phyloP scores from a whole-genome alignment of 2,113 vertebrate species.

The Taurulus bubalis region DNA sequence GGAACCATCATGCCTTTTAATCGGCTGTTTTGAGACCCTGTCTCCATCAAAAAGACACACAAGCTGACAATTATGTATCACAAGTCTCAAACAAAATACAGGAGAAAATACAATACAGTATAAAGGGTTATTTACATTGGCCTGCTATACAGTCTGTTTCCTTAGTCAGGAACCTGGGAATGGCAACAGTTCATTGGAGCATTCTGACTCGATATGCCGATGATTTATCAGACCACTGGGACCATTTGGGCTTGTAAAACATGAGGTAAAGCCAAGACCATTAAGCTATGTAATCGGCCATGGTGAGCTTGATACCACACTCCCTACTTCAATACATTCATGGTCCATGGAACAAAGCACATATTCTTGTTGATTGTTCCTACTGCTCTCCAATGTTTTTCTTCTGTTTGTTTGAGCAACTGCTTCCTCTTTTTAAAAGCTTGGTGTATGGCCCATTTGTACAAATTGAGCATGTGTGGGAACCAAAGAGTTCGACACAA shows the following conservation, averaged over 20 bases:
- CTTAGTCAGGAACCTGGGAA: slow-evolving; percentile 74
- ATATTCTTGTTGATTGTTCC: slow-evolving; percentile 67
- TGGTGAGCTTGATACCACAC: slow-evolving; percentile 70
- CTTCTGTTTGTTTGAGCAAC: slow-evolving; percentile 54
- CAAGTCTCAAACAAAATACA: slow-evolving; percentile 6
- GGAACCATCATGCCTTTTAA: slow-evolving; percentile 21
- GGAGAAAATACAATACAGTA: slow-evolving; percentile 34
- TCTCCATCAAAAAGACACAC: slow-evolving; percentile 26
- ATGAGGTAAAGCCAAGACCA: slow-evolving; percentile 81
- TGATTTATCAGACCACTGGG: slow-evolving; percentile 80
- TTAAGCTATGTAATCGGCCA: slow-evolving; percentile 82
- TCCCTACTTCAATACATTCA: slow-evolving; percentile 70
- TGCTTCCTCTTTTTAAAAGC: slow-evolving; percentile 65
- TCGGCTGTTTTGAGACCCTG: slow-evolving; percentile 25
- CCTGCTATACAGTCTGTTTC: slow-evolving; percentile 54
- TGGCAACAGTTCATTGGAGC: slow-evolving; percentile 78
- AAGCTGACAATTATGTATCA: slow-evolving; percentile 46
- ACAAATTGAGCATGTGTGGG: slow-evolving; percentile 66
- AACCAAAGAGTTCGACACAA: slow-evolving; percentile 56
- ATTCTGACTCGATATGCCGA: slow-evolving; percentile 75
- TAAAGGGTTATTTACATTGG: slow-evolving; percentile 75
- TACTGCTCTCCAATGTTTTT: slow-evolving; percentile 47
- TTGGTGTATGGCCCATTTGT: slow-evolving; percentile 44
- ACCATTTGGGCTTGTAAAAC: slow-evolving; percentile 82
- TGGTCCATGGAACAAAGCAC: slow-evolving; percentile 60